These are phyloP conservation scores for Palythoa grandis DNA, from an alignment of 92 coral and sea anemone species.

Conservation along the genomic window DNA sequence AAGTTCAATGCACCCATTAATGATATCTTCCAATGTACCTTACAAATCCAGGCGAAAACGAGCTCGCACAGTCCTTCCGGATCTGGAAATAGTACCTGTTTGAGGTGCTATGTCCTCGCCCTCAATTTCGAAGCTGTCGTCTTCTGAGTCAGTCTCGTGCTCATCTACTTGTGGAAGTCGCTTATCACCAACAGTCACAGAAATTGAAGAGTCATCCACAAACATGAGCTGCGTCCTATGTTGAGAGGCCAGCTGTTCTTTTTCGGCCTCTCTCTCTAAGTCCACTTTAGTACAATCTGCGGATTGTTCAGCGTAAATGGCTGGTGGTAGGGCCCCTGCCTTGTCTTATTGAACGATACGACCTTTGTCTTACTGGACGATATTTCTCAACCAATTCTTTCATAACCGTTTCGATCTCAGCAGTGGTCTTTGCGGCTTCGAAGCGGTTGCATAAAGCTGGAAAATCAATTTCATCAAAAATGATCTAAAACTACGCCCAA, in stretches of 20 bases:
- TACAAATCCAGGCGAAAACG: not conserved
- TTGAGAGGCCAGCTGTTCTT: not conserved
- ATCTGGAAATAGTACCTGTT: not conserved
- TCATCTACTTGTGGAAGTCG: conserved; percentile 18
- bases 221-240: not conserved
- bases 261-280: not conserved
- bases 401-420: not conserved
- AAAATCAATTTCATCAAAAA: too few relatives aligned
- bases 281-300: not conserved
- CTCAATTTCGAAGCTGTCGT: not conserved
- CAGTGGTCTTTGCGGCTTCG: not conserved
- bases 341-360: not conserved
- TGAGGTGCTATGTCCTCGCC: not conserved
- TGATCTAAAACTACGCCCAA: too few relatives aligned
- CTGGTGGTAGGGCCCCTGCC: not conserved
- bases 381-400: not conserved
- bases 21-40: not conserved
- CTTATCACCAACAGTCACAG: conserved; percentile 16
- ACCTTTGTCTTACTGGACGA: not conserved
- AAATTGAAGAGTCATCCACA: not conserved
- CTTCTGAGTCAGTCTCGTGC: conserved; percentile 19
- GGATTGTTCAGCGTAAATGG: not conserved
- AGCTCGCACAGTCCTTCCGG: not conserved
- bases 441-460: conserved; percentile 33
- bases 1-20: not conserved